Evolutionary conservation across 2,888 invertebrate genomes (phyloP), one percentile per base, ranked within the genome.

Genomic region (Ommatoiulus sabulosus): DNA sequence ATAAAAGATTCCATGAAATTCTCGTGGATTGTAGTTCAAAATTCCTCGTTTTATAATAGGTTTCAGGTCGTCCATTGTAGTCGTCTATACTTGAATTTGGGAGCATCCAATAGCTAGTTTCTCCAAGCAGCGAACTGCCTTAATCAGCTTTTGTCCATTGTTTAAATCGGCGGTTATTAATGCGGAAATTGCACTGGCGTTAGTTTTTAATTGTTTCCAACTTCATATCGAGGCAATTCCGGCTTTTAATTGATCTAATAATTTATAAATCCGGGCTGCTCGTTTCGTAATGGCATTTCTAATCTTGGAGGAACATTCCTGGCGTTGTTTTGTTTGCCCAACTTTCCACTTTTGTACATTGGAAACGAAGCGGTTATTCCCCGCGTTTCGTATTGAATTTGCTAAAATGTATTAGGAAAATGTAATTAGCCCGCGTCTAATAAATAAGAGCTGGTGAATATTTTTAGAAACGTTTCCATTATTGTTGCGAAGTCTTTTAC

Each of bases 371-470:
- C 57, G 63, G 17, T 17, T 17, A 63, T 63, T 17, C n/a, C 17
- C 6, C n/a, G n/a, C 17, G 46, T 63, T 63, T 63, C 52, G 20
- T n/a, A 63, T 63, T 63, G 63, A 63, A 63, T 63, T 63, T 63
- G 63, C n/a, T 17, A 63, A 63, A 63, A 63, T 63, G 63, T n/a
- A 17, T 63, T 63, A 17, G 63, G 7, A 63, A n/a, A 63, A 63
- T n/a, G 63, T 63, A 63, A 63, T 63, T 63, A 63, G 63, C 63
- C 63, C 63, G 63, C 63, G n/a, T 63, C 63, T 63, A 63, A 63
- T 63, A 63, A 63, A 63, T 63, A 63, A 46, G n/a, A 63, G 63
- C 63, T n/a, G 17, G 63, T 3, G 63, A 63, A 63, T 63, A 63
- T 63, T 63, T 63, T 63, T 63, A 12, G n/a, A 63, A 63, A 63